These are phyloP conservation scores for Bedellia somnulentella DNA, from an alignment of 2,888 invertebrate species.

Conservation along the genomic window DNA sequence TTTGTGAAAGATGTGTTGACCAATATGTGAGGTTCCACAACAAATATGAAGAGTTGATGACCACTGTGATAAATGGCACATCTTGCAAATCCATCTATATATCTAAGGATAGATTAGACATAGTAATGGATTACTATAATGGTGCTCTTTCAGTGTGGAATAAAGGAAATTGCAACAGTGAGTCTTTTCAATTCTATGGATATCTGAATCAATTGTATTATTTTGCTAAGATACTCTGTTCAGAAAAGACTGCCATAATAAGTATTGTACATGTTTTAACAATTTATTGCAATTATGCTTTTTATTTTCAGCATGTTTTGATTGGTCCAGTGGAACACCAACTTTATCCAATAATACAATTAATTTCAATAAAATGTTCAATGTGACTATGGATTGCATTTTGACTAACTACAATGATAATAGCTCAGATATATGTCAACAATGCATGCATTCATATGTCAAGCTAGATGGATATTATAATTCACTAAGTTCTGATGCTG, in stretches of 20 bases:
- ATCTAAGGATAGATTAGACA: slow-evolving; percentile 65
- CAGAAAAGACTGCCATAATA: too few relatives aligned
- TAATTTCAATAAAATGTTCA: slow-evolving; percentile 43
- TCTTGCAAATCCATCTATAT: slow-evolving; percentile 61
- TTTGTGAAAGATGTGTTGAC: slow-evolving; percentile 63
- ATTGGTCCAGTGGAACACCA: slow-evolving; percentile 36
- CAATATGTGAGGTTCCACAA: slow-evolving; percentile 49
- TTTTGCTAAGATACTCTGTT: too few relatives aligned
- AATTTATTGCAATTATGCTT: too few relatives aligned
- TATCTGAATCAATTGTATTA: too few relatives aligned
- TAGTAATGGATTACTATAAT: slow-evolving; percentile 57
- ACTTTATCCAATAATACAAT: slow-evolving; percentile 48
- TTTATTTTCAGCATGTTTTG: slow-evolving; percentile 59
- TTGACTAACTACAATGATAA: slow-evolving; percentile 21
- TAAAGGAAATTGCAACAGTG: slow-evolving; percentile 66
- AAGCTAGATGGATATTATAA: slow-evolving; percentile 60
- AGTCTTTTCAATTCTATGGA: slow-evolving; percentile 13
- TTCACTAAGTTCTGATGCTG: slow-evolving; percentile 52
- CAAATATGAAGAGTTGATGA: slow-evolving; percentile 52
- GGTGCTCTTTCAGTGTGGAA: slow-evolving; percentile 61
- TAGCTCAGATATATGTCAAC: slow-evolving; percentile 43
- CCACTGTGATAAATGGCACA: slow-evolving; percentile 43
- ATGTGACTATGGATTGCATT: slow-evolving; percentile 45
- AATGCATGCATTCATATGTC: slow-evolving; percentile 57
- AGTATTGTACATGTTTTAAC: too few relatives aligned